A percentile compares a stretch with the other conserved stretches of the same genome.
Evolutionary conservation across 2,113 vertebrate species (phyloP).

Genomic region (Albula goreensis): DNA sequence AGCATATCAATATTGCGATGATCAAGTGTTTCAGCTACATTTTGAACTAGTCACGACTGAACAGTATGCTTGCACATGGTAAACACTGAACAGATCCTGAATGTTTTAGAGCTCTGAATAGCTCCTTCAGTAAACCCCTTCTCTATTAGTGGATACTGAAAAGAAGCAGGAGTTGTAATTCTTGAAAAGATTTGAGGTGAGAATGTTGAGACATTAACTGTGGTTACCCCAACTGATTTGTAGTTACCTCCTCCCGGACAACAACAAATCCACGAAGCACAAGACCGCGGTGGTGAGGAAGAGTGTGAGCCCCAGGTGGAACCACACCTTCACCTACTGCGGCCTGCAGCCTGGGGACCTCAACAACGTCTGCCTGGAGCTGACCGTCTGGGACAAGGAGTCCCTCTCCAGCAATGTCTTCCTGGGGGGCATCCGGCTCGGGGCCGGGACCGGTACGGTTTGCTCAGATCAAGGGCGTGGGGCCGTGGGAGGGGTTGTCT

Average conservation of each 20-base stretch:
- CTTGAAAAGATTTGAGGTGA: background rate
- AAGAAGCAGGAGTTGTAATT: background rate
- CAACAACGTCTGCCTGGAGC: conserved; percentile 85
- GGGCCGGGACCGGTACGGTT: conserved; percentile 80
- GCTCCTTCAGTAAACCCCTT: too few relatives aligned
- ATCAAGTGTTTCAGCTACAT: too few relatives aligned
- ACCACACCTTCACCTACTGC: conserved; percentile 90
- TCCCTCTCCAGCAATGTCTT: conserved; percentile 92
- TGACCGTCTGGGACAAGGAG: conserved; percentile 97
- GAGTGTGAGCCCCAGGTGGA: conserved; percentile 91
- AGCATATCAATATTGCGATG: too few relatives aligned
- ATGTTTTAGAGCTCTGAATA: too few relatives aligned
- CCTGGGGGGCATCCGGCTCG: conserved; percentile 87
- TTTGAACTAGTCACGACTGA: too few relatives aligned
- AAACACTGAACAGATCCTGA: too few relatives aligned
- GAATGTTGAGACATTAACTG: background rate
- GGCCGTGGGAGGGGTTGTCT: background rate
- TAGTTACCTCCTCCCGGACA: conserved; percentile 93
- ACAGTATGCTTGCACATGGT: too few relatives aligned
- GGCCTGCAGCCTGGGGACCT: conserved; percentile 84
- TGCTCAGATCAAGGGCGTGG: background rate
- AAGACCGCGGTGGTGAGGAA: conserved; percentile 89
- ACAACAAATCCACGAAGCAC: conserved; percentile 92
- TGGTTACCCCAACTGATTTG: background rate
- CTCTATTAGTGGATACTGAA: background rate